Conservation (phyloP, 2,888 invertebrate genomes). For the Teleiodes luculella region DNA sequence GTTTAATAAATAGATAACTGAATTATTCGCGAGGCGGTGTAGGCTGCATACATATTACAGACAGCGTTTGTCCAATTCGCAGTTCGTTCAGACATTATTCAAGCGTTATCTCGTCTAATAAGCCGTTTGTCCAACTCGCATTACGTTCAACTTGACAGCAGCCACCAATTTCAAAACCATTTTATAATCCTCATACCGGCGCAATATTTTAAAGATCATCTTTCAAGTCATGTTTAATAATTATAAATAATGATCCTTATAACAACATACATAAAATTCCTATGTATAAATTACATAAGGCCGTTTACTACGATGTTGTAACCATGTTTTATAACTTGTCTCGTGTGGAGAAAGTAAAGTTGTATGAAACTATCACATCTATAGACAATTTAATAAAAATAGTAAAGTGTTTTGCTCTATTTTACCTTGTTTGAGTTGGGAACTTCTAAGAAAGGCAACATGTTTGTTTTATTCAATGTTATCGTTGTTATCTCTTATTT, state of each 20-base stretch:
- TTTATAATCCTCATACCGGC: slow-evolving; percentile 39
- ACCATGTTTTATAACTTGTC: slow-evolving; percentile 5
- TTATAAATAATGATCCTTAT: neutral
- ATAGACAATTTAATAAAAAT: neutral
- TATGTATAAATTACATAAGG: slow-evolving; percentile 11
- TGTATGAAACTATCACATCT: neutral
- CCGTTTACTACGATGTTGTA: slow-evolving; percentile 9
- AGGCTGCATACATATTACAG: slow-evolving; percentile 56
- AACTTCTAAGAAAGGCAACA: neutral
- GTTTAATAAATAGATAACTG: slow-evolving; percentile 44
- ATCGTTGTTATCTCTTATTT: neutral
- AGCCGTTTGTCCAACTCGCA: no score
- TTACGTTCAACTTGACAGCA: no score
- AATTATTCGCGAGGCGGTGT: slow-evolving; percentile 41
- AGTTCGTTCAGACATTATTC: no score
- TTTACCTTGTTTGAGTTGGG: no score
- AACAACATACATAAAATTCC: slow-evolving; percentile 14
- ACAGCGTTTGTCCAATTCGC: no score
- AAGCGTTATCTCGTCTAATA: no score
- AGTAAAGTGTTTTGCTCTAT: no score
- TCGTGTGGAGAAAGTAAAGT: slow-evolving; percentile 14
- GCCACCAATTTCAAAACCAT: slow-evolving; percentile 45
- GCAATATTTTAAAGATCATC: slow-evolving; percentile 23
- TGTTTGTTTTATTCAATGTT: slow-evolving; percentile 1
- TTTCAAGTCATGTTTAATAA: neutral